Base-by-base conservation (phyloP, 2,113 vertebrate genomes). In the Sardina pilchardus region DNA sequence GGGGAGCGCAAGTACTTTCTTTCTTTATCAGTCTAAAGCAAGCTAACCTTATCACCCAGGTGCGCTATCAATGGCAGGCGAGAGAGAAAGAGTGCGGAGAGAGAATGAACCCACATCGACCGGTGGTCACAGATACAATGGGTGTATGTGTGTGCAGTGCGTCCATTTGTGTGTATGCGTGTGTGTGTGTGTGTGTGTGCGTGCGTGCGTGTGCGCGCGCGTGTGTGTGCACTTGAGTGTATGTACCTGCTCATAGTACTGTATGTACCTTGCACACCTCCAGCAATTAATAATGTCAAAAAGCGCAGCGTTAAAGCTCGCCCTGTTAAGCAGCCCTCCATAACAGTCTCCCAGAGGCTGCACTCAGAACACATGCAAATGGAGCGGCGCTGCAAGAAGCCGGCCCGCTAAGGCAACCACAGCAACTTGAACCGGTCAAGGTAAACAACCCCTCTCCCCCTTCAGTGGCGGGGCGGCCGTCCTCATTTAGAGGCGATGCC, bases 11-110 rank as follows among this genome's bases (percentile, higher is more conserved):
- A 3, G 39, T 4, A 42, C 87, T 90, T 82, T 86, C 87, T 90
- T 82, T 86, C 81, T 85, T 89, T 88, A 90, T 91, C 90, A 87
- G 83, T 85, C 85, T 83, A 43, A 83, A 86, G 67, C 90, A 91
- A 87, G 85, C 86, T 87, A 87, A 89, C 90, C 86, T 85, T 89
- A 89, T 90, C 87, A 89, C 71, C 67, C 83, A 86, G 56, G 16
- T 81, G 45, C 59, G 82, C 80, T 88, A 89, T 87, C 81, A 84
- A 89, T 81, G 71, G 53, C 84, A 71, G 81, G 81, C 85, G 86
- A 91, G 82, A 86, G 53, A 84, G 86, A 90, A 59, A 91, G 89
- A 85, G 88, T 83, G 85, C 90, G n/a, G 45, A n/a, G 84, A n/a
- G 84, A 82, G 89, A 90, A 90, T 88, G 85, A 84, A 87, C 87